Evolutionary conservation across 2,888 invertebrate genomes (phyloP), one percentile per base, ranked within the genome.

Genomic region (Nemotelus nigrinus): DNA sequence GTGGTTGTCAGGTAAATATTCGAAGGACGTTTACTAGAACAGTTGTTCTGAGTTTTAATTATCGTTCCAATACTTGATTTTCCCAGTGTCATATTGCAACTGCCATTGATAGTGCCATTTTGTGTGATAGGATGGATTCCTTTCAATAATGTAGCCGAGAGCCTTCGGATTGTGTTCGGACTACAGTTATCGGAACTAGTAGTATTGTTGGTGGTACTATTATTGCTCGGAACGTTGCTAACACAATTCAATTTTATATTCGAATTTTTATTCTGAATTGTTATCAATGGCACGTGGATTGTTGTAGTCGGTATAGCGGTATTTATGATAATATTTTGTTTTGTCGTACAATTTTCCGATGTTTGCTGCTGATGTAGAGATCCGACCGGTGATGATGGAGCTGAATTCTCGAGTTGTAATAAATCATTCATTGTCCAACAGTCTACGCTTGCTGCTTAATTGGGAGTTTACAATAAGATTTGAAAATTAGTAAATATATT

Each of bases 361-460:
- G 1, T 25, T 25, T 25, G 25, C 76, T 83, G 84, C 74, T 82
- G 79, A 43, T 74, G 77, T n/a, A 82, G 80, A 25, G 81, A 80
- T 44, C 57, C 43, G 10, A 67, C 44, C 25, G 47, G 41, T 48
- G 78, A 45, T 71, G 79, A 63, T 47, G 58, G 68, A 72, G 67
- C 58, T 76, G 64, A 25, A 79, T 78, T 77, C 39, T 74, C 63
- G 47, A 82, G 80, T 83, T 80, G 82, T 76, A 82, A 79, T 74
- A 83, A 80, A 79, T 83, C 82, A 79, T 81, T 82, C 80, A 83
- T 82, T 65, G 81, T 79, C 87, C 87, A 86, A 78, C 84, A 83
- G 83, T 86, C 86, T 80, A 85, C 81, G 83, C 86, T 87, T 80
- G 84, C 79, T 80, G 85, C 86, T 86, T 80, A 77, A 79, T 79